A percentile compares a stretch with the other conserved stretches of the same genome.
Conservation (phyloP, 2,888 invertebrate species). For the Prosapia bicincta region DNA sequence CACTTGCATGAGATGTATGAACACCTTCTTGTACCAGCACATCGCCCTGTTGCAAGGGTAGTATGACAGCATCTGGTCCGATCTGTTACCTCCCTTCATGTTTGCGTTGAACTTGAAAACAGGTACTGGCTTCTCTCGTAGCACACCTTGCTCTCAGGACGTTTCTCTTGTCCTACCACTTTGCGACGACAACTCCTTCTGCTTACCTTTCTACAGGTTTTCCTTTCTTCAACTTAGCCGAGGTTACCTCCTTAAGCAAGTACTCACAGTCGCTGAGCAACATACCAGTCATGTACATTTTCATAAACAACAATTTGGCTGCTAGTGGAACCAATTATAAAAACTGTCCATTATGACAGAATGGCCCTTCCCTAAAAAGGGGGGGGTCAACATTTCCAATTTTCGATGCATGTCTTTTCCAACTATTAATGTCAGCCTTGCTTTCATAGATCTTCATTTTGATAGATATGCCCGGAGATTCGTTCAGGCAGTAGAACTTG, state of each 20-base stretch:
- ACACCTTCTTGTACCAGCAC: no score
- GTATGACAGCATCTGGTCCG: no score
- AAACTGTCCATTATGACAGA: constrained; percentile 12
- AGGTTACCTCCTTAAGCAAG: constrained; percentile 3
- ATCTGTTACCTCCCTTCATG: no score
- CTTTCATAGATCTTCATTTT: background rate
- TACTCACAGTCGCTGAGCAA: constrained; percentile 36
- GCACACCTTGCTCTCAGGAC: no score
- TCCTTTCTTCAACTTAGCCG: constrained; percentile 14
- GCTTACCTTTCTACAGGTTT: background rate
- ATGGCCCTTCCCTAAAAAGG: constrained; percentile 7
- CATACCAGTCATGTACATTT: constrained; percentile 44
- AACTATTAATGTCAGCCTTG: background rate
- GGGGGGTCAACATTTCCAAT: constrained; percentile 7
- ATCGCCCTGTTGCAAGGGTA: no score
- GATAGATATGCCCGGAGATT: background rate
- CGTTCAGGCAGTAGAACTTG: background rate
- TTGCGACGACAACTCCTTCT: no score
- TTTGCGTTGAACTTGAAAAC: no score
- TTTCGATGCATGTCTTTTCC: background rate
- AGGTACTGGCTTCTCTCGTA: no score
- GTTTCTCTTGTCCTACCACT: no score
- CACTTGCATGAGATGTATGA: no score
- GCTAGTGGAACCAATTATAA: background rate
- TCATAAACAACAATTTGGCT: background rate